phyloP scores from a whole-genome alignment of 2,113 vertebrate genomes.

The Nyctibius bracteatus region DNA sequence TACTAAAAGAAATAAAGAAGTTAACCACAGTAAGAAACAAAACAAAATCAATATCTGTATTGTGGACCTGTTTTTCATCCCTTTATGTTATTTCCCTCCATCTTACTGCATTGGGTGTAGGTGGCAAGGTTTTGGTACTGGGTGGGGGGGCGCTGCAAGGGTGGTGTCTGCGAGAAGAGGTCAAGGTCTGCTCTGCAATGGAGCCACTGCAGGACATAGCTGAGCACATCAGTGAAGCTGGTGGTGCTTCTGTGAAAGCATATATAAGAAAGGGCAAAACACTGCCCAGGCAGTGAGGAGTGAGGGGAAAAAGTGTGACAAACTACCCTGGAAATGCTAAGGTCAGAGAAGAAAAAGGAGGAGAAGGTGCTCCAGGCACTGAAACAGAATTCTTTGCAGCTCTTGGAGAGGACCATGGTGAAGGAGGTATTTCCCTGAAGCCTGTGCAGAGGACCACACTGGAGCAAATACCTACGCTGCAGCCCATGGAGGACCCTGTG shows the following conservation, averaged over 20 bases:
- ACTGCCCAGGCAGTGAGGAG: background rate
- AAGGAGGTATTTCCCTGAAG: background rate
- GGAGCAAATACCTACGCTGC: background rate
- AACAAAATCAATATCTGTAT: background rate
- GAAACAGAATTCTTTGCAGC: background rate
- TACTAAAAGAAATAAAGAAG: background rate
- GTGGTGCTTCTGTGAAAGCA: background rate
- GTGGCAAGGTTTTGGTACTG: background rate
- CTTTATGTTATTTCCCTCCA: background rate
- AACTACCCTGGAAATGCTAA: background rate
- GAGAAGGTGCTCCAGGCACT: background rate
- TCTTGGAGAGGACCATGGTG: background rate
- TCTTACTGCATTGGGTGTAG: background rate
- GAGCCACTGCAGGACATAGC: background rate
- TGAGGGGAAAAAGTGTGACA: background rate
- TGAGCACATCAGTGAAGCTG: background rate
- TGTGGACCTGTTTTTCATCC: background rate
- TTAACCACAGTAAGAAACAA: background rate
- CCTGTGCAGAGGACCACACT: accelerated
- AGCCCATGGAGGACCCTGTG: background rate
- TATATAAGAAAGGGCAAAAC: background rate
- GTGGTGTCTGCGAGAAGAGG: background rate
- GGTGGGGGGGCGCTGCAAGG: background rate
- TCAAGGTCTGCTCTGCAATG: background rate
- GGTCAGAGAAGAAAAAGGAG: background rate